Percentiles rank a stretch among this genome's conserved stretches.
phyloP scores from a whole-genome alignment of 2,888 invertebrate species.

The Emmelina monodactyla region DNA sequence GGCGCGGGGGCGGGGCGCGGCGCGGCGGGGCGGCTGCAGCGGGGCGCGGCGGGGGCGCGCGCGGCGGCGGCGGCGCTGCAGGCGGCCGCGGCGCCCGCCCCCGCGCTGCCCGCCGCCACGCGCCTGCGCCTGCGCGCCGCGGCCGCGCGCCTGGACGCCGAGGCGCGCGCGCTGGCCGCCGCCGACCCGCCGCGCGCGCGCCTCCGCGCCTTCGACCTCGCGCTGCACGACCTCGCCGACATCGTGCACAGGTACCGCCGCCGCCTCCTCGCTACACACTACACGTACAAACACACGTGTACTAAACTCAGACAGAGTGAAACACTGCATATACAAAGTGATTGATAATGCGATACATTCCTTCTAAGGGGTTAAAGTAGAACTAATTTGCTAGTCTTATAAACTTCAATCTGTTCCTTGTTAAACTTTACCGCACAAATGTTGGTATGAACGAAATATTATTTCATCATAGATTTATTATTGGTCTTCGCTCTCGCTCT shows the following conservation, averaged over 20 bases:
- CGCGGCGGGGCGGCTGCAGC: constrained; percentile 2
- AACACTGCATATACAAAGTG: too few relatives aligned
- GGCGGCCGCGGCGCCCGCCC: constrained; percentile 22
- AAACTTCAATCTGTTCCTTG: too few relatives aligned
- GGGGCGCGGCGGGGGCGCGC: constrained; percentile 23
- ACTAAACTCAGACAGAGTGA: too few relatives aligned
- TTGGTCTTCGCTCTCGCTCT: too few relatives aligned
- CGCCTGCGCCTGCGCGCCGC: constrained; percentile 54
- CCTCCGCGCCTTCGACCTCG: constrained; percentile 46
- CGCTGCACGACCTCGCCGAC: constrained; percentile 72
- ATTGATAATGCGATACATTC: too few relatives aligned
- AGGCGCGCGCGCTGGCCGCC: constrained; percentile 39
- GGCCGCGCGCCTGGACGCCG: constrained; percentile 34
- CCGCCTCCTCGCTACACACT: neutral
- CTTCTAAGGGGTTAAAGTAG: too few relatives aligned
- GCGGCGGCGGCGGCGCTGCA: constrained; percentile 20
- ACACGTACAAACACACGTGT: neutral
- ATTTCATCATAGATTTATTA: too few relatives aligned
- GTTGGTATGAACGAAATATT: too few relatives aligned
- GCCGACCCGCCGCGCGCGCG: constrained; percentile 29
- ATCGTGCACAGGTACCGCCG: constrained; percentile 71
- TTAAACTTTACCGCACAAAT: too few relatives aligned
- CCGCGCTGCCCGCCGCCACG: constrained; percentile 70
- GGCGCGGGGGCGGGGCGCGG: constrained; percentile 9
- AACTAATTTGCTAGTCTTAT: too few relatives aligned